Evolutionary conservation across 2,797 vertebrate species (phyloP).

Genomic region (Antennarius maculatus): DNA sequence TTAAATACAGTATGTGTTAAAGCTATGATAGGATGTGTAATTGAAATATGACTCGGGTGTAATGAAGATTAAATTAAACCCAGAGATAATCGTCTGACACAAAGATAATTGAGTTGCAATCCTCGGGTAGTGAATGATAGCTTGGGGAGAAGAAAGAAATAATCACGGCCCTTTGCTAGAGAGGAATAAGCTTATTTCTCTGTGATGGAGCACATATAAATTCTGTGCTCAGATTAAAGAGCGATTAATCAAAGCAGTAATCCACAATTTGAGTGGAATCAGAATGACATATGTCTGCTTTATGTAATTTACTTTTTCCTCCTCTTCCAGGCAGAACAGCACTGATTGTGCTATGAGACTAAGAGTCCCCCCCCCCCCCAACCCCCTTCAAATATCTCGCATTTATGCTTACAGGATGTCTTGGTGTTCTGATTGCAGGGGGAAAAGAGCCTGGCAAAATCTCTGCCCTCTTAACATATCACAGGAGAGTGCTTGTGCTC

Average conservation of each 20-base stretch:
- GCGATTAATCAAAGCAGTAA: constrained; percentile 87
- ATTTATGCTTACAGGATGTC: constrained; percentile 65
- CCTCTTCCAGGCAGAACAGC: constrained; percentile 18
- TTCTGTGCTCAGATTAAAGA: constrained; percentile 84
- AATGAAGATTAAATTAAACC: constrained; percentile 95
- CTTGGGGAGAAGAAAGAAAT: constrained; percentile 74
- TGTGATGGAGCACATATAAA: constrained; percentile 77
- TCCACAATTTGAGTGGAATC: constrained; percentile 81
- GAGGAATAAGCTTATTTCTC: constrained; percentile 81
- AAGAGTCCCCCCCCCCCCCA: constrained; percentile 19
- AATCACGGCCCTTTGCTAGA: constrained; percentile 77
- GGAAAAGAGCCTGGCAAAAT: constrained; percentile 67
- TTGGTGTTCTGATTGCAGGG: constrained; percentile 67
- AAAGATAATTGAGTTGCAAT: constrained; percentile 93
- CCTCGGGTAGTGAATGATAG: constrained; percentile 82
- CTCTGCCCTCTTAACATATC: constrained; percentile 65
- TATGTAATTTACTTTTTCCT: constrained; percentile 79
- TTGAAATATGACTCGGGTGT: constrained; percentile 92
- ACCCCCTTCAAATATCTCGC: constrained; percentile 47
- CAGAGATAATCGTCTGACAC: constrained; percentile 91
- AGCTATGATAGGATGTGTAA: constrained; percentile 87
- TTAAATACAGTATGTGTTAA: constrained; percentile 89
- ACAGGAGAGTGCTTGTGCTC: constrained; percentile 57
- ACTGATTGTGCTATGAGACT: constrained; percentile 52
- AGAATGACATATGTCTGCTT: constrained; percentile 81